Evolutionary conservation across 2,113 vertebrate species (phyloP).

Genomic region (Ctenomys sociabilis): DNA sequence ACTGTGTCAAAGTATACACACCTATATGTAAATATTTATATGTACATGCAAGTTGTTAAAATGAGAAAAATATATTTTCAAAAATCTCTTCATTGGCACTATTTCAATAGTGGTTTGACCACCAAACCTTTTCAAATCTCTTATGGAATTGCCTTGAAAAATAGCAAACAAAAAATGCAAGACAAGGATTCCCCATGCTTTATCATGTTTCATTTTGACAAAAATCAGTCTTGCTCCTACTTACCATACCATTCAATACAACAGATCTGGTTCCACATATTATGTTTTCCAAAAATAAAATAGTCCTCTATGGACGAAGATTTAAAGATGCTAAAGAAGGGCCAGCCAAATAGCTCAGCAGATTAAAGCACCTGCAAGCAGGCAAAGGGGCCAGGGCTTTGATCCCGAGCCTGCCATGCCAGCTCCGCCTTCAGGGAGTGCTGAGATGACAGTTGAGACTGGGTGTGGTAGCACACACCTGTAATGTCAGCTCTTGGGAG

Average conservation of each 20-base stretch:
- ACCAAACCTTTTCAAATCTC: background rate
- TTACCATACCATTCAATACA: background rate
- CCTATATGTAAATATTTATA: background rate
- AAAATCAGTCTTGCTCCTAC: background rate
- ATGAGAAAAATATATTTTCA: background rate
- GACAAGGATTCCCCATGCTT: background rate
- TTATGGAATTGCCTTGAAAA: background rate
- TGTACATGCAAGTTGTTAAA: background rate
- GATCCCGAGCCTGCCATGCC: no score
- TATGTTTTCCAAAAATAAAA: background rate
- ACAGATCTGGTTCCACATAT: background rate
- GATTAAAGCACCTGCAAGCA: no score
- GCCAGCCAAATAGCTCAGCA: no score
- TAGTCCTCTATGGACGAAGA: conserved; percentile 5
- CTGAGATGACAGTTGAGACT: no score
- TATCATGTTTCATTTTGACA: background rate
- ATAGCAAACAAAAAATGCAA: background rate
- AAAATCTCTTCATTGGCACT: background rate
- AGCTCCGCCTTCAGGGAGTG: no score
- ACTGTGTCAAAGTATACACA: background rate
- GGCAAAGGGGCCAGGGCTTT: no score
- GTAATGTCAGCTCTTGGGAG: no score
- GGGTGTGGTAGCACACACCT: no score
- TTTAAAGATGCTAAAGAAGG: background rate
- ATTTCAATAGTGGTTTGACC: background rate